phyloP scores from a whole-genome alignment of 2,797 vertebrate species.

The Enteromius thamalakanensis region DNA sequence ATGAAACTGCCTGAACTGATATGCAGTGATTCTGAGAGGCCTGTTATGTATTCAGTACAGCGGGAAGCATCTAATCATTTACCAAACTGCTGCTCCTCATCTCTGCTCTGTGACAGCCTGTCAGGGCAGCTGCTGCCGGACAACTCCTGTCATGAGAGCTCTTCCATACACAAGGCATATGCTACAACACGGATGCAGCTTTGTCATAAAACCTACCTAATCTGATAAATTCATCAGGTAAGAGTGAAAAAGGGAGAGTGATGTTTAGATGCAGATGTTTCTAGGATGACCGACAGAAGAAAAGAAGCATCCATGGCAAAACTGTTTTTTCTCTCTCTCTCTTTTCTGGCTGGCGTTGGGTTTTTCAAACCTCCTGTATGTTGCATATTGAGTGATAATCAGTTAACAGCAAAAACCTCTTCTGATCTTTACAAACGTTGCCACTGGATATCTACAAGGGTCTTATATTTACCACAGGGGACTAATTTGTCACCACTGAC shows the following conservation, averaged over 20 bases:
- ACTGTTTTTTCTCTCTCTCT: not conserved
- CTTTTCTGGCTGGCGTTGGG: not conserved
- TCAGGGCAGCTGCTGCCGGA: constrained; percentile 42
- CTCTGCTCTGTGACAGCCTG: constrained; percentile 35
- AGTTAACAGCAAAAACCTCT: constrained; percentile 29
- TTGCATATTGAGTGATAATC: constrained; percentile 41
- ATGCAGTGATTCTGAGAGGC: not conserved
- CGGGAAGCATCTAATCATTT: constrained; percentile 45
- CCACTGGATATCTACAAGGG: constrained; percentile 17
- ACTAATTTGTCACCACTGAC: constrained; percentile 66
- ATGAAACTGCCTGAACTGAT: not conserved
- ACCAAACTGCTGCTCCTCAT: constrained; percentile 37
- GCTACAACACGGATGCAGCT: constrained; percentile 13
- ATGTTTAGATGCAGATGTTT: not conserved
- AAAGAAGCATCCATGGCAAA: not conserved
- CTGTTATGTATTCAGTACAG: constrained; percentile 40
- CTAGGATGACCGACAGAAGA: not conserved
- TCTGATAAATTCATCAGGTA: not conserved
- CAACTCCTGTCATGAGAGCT: constrained; percentile 39
- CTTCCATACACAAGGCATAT: constrained; percentile 30
- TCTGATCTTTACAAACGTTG: constrained; percentile 32
- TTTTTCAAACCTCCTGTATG: constrained; percentile 3
- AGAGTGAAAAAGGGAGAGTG: not conserved
- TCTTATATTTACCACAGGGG: constrained; percentile 55
- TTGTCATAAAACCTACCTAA: not conserved